Evolutionary conservation across 2,797 vertebrate species (phyloP), one percentile per base, ranked within the genome.

Genomic region (Halcyon badia): DNA sequence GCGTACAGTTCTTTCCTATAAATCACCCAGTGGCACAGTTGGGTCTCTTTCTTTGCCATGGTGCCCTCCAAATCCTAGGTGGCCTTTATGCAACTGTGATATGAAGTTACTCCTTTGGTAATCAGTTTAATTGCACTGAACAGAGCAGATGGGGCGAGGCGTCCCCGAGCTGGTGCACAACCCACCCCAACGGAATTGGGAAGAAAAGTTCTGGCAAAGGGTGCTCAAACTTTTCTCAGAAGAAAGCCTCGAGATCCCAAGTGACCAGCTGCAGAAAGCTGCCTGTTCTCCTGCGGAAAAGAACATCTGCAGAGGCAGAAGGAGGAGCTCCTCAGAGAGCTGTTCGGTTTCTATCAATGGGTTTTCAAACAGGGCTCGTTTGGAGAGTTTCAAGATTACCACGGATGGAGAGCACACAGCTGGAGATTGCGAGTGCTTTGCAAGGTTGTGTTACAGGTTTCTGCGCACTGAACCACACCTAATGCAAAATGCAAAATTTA

Each of bases 401-500:
- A 79, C 1, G 37, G 86, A 66, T 0, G 3, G 68, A 81, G 44
- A 84, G 83, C 89, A 57, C 37, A 20, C 58, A 84, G 79, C 70
- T 83, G 89, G 87, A 87, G 89, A 72, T 25, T 41, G 83, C 26
- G 71, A 41, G 8, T 57, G 71, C 81, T 91, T 25, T 33, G 72
- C 46, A 76, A 95, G 77, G 76, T 26, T 75, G 80, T 24, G 51
- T 62, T 95, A 92, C 89, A 92, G 71, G 93, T 94, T 93, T 85
- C 75, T 78, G 91, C 26, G 90, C 71, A 3, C 80, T 21, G 85
- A 92, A 90, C 93, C 95, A 94, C 94, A 31, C 87, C 83, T 94
- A 78, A 87, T 57, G 90, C 71, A 94, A 94, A 95, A 87, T 58
- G 88, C 71, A 94, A 94, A 94, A 85, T 19, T 8, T 25, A 83